Conservation (phyloP, 2,888 invertebrate species). For the Cylindroiulus punctatus region DNA sequence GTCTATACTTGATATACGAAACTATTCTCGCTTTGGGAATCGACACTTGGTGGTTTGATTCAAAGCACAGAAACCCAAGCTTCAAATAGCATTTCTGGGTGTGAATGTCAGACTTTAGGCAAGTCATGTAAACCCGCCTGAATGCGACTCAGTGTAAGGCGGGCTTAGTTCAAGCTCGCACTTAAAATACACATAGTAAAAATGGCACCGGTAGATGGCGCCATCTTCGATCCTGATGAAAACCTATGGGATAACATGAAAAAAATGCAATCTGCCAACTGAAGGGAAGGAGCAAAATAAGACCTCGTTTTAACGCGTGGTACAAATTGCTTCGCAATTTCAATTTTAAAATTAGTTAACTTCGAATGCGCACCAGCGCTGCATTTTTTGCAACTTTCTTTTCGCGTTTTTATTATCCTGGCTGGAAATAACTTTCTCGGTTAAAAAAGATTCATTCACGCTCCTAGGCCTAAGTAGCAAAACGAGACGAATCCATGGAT, state of each 20-base stretch:
- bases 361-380: not conserved
- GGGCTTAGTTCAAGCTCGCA: too few relatives aligned
- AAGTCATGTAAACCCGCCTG: too few relatives aligned
- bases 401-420: not conserved
- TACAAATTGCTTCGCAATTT: conserved; percentile 42
- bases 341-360: conserved; percentile 40
- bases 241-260: not conserved
- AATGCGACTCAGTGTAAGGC: too few relatives aligned
- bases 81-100: too few relatives aligned
- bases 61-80: too few relatives aligned
- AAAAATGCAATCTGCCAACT: not conserved
- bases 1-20: too few relatives aligned
- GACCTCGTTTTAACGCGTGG: not conserved
- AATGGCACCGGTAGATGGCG: too few relatives aligned
- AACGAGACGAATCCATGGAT: conserved; percentile 42
- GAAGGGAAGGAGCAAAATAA: not conserved
- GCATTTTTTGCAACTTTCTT: not conserved
- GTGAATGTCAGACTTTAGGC: too few relatives aligned
- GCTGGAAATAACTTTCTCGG: conserved; percentile 20
- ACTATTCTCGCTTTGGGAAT: too few relatives aligned
- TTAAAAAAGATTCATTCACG: conserved; percentile 3
- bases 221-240: not conserved
- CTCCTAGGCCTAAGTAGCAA: conserved; percentile 6
- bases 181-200: too few relatives aligned
- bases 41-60: too few relatives aligned